Conservation (phyloP, 2,888 invertebrate genomes). For the Tiphia femorata region DNA sequence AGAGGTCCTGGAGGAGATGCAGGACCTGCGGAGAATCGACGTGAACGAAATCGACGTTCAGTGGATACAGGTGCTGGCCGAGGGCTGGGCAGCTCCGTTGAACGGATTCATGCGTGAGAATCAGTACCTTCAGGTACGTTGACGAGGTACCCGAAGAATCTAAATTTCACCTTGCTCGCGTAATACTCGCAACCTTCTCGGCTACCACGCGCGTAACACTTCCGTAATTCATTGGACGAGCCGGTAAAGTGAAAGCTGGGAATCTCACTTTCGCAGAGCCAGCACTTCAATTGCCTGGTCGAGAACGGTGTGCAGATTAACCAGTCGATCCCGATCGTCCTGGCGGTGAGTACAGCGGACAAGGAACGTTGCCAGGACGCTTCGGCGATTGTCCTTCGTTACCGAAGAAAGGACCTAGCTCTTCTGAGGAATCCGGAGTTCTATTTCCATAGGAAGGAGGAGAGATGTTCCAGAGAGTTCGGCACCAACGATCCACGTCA, state of each 20-base stretch:
- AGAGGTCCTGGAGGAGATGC: slow-evolving; percentile 78
- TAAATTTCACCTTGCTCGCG: no score
- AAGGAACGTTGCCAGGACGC: slow-evolving; percentile 80
- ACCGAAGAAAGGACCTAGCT: slow-evolving; percentile 77
- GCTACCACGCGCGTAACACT: no score
- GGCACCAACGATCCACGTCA: slow-evolving; percentile 87
- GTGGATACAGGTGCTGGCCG: slow-evolving; percentile 94
- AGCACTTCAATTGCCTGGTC: slow-evolving; percentile 90
- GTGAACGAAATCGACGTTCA: slow-evolving; percentile 88
- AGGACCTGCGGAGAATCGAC: slow-evolving; percentile 78
- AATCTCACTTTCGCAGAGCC: no score
- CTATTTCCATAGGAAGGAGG: slow-evolving; percentile 92
- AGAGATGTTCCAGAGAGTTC: slow-evolving; percentile 91
- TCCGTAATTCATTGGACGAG: no score
- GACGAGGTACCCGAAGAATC: no score
- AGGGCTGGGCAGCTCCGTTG: slow-evolving; percentile 97
- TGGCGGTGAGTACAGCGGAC: slow-evolving; percentile 79
- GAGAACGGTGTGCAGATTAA: slow-evolving; percentile 80
- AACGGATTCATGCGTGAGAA: slow-evolving; percentile 96
- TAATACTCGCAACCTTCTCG: no score
- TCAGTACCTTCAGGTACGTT: slow-evolving; percentile 87
- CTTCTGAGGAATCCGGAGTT: slow-evolving; percentile 89
- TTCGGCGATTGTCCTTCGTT: slow-evolving; percentile 75
- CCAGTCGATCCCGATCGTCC: slow-evolving; percentile 94
- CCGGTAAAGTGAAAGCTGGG: no score